Evolutionary conservation across 2,888 invertebrate species (phyloP).

Genomic region (Thalpophila matura): DNA sequence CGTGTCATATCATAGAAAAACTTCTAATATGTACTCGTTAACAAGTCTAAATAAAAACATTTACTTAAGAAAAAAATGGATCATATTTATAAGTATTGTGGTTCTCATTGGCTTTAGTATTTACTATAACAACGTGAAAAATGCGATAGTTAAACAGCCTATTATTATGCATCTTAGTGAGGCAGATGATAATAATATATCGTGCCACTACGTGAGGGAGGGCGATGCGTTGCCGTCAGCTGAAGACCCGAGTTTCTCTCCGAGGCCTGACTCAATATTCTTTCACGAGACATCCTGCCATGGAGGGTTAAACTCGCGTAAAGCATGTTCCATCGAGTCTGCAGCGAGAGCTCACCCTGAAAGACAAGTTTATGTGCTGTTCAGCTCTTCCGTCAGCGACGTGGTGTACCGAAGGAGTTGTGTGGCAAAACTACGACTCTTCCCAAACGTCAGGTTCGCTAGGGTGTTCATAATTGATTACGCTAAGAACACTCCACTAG

Average conservation of each 20-base stretch:
- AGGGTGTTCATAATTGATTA: constrained; percentile 74
- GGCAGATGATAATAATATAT: constrained; percentile 23
- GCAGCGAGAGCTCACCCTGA: constrained; percentile 92
- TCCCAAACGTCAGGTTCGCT: constrained; percentile 50
- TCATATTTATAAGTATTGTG: constrained; percentile 17
- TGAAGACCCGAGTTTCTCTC: constrained; percentile 60
- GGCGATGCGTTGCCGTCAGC: constrained; percentile 64
- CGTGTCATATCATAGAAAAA: constrained; percentile 2
- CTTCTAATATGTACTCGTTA: constrained; percentile 27
- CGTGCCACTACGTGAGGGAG: constrained; percentile 43
- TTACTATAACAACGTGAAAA: constrained; percentile 21
- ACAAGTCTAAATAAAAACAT: constrained; percentile 23
- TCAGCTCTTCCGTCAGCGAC: constrained; percentile 62
- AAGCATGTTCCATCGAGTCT: constrained; percentile 93
- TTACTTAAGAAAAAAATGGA: constrained; percentile 19
- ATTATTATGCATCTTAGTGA: constrained; percentile 7
- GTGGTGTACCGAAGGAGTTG: constrained; percentile 25
- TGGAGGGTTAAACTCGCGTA: constrained; percentile 87
- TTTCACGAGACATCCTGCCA: constrained; percentile 93
- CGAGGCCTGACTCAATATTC: constrained; percentile 89
- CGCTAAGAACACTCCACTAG: constrained; percentile 90
- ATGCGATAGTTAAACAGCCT: background rate
- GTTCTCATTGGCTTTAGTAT: constrained; percentile 27
- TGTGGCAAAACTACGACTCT: constrained; percentile 30
- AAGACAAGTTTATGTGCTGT: constrained; percentile 90